Evolutionary conservation across 1,140 invertebrate species (phyloP).

Genomic region (Meloidogyne exigua): DNA sequence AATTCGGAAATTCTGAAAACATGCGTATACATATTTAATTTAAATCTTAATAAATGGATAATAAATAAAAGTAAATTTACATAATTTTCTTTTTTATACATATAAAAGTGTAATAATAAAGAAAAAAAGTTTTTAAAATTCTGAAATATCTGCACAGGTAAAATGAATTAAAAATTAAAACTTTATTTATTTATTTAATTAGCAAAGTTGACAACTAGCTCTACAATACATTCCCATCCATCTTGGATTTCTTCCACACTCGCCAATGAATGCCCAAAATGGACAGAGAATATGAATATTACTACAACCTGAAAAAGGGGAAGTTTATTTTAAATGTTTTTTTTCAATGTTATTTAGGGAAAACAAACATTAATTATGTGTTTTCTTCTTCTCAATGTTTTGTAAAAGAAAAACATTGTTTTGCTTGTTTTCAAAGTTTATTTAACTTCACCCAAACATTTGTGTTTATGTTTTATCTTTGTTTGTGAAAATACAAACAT

Average conservation of each 20-base stretch:
- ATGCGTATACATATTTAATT: too few relatives aligned
- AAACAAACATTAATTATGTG: background rate
- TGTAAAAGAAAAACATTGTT: too few relatives aligned
- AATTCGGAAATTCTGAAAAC: too few relatives aligned
- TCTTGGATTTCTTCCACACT: constrained; percentile 45
- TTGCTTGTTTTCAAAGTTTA: too few relatives aligned
- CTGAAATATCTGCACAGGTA: background rate
- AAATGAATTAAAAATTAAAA: too few relatives aligned
- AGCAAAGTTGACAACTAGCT: constrained; percentile 47
- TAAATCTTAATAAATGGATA: too few relatives aligned
- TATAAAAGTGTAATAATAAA: too few relatives aligned
- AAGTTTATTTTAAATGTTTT: background rate
- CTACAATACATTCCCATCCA: constrained; percentile 45
- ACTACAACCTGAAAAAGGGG: constrained; percentile 17
- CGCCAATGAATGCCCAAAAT: constrained; percentile 52
- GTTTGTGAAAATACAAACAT: too few relatives aligned
- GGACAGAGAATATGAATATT: constrained; percentile 46
- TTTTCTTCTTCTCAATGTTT: constrained; percentile 4
- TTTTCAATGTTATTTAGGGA: background rate
- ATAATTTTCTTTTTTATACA: too few relatives aligned
- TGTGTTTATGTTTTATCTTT: too few relatives aligned
- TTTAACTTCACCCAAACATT: too few relatives aligned
- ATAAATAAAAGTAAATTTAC: too few relatives aligned
- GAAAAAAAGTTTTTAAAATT: background rate
- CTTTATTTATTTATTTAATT: constrained; percentile 12